Conservation (phyloP, 2,797 vertebrate genomes). For the Malacoctenus gilli region DNA sequence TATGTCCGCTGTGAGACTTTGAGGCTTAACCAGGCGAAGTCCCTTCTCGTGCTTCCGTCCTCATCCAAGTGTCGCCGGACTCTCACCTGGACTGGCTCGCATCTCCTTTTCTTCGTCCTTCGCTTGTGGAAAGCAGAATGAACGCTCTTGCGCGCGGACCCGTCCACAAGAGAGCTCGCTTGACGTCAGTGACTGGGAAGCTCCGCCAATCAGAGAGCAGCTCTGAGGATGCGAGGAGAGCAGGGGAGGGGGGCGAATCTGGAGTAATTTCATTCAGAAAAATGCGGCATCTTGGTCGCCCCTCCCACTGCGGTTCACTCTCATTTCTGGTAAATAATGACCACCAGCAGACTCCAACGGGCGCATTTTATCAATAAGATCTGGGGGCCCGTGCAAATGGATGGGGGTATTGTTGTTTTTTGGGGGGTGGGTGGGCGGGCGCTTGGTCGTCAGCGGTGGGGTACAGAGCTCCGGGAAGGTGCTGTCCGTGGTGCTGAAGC, state of each 20-base stretch:
- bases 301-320: slow-evolving; percentile 84
- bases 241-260: slow-evolving; percentile 18
- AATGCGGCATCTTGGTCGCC: slow-evolving; percentile 82
- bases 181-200: slow-evolving; percentile 79
- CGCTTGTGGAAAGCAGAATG: slow-evolving; percentile 64
- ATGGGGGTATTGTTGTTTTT: background rate
- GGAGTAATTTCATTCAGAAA: slow-evolving; percentile 88
- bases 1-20: slow-evolving; percentile 4
- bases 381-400: background rate
- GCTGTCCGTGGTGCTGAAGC: slow-evolving; percentile 83
- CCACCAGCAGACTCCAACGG: background rate
- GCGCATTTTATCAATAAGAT: slow-evolving; percentile 21
- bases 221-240: slow-evolving; percentile 31
- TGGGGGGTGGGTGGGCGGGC: background rate
- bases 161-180: slow-evolving; percentile 65
- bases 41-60: slow-evolving; percentile 9
- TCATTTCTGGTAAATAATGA: slow-evolving; percentile 62
- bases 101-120: slow-evolving; percentile 18
- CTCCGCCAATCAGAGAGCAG: slow-evolving; percentile 71
- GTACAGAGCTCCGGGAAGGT: background rate
- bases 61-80: slow-evolving; percentile 34
- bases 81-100: slow-evolving; percentile 17
- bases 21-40: slow-evolving; percentile 10
- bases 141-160: slow-evolving; percentile 62
- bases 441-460: background rate